Conservation (phyloP, 2,888 invertebrate genomes). For the Sinodicranocentrus sp. region DNA sequence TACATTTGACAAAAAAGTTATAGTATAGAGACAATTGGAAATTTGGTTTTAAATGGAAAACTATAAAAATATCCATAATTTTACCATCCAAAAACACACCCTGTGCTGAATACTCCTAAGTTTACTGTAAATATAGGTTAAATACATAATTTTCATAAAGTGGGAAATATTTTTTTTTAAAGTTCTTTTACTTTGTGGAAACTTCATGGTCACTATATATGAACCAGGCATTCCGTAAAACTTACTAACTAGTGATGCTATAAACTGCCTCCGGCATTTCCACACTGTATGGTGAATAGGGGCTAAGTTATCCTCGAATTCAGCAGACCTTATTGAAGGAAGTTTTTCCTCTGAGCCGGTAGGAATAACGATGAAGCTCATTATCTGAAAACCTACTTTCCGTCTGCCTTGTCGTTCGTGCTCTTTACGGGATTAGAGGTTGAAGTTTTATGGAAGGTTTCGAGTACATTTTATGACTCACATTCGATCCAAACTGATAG, state of each 20-base stretch:
- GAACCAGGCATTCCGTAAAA: not conserved
- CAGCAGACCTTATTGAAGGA: not conserved
- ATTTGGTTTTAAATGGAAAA: not conserved
- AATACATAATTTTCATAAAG: not conserved
- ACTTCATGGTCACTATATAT: not conserved
- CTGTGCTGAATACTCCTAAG: constrained; percentile 24
- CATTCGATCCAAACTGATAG: too few relatives aligned
- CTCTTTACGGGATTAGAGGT: too few relatives aligned
- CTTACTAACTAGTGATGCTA: constrained; percentile 17
- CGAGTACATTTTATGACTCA: too few relatives aligned
- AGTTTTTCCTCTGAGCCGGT: constrained; percentile 12
- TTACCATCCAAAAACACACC: constrained; percentile 41
- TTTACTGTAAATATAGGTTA: not conserved
- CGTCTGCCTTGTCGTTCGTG: too few relatives aligned
- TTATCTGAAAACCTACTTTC: too few relatives aligned
- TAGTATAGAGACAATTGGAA: not conserved
- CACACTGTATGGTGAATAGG: constrained; percentile 18
- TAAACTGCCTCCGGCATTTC: constrained; percentile 41
- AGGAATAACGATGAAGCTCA: too few relatives aligned
- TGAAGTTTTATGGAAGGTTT: too few relatives aligned
- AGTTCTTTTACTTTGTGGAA: not conserved
- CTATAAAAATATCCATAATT: not conserved
- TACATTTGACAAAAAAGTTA: not conserved
- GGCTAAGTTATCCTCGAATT: not conserved
- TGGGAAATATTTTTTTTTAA: not conserved